Evolutionary conservation across 2,113 vertebrate species (phyloP), one percentile per base, ranked within the genome.

Genomic region (Columba livia): DNA sequence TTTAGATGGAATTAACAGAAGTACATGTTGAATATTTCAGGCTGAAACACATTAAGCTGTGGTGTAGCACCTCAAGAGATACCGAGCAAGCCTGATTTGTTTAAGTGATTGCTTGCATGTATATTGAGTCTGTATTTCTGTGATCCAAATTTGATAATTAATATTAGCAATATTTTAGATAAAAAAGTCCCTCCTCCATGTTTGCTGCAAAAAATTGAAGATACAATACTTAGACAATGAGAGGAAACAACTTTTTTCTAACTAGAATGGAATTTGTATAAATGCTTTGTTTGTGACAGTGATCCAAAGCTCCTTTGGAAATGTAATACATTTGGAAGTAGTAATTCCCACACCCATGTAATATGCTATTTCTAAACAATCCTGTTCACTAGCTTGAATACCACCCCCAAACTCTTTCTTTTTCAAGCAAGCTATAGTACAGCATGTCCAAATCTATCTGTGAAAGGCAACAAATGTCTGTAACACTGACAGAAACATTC

Each of bases 211-310:
- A 85, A 82, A 15, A 18, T 7, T 44, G 44, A 85, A 83, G 60
- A 80, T 91, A 48, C 54, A 82, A 23, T 67, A 42, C 77, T 92
- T 89, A 96, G 64, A 85, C 62, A 84, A 65, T 51, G 66, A 90
- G 57, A 91, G 60, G 82, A 91, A 93, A 84, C 36, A 61, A 69
- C 50, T 65, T 65, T 83, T 94, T 96, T 89, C 87, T 89, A 86
- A 93, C 36, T 89, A 77, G 60, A 94, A 96, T 89, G 90, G 92
- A 96, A 96, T 96, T 95, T 96, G 18, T 93, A 74, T 92, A 85
- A 89, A 80, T 73, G 51, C 91, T 94, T 95, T 91, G 19, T 89
- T 94, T 64, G 80, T 83, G 79, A 90, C 67, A 88, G 69, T 60
- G 86, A 81, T 93, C 88, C 90, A 93, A 82, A 90, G 47, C 67